These are phyloP conservation scores for Gallinago media DNA, from an alignment of 2,113 vertebrate genomes.

Conservation along the genomic window DNA sequence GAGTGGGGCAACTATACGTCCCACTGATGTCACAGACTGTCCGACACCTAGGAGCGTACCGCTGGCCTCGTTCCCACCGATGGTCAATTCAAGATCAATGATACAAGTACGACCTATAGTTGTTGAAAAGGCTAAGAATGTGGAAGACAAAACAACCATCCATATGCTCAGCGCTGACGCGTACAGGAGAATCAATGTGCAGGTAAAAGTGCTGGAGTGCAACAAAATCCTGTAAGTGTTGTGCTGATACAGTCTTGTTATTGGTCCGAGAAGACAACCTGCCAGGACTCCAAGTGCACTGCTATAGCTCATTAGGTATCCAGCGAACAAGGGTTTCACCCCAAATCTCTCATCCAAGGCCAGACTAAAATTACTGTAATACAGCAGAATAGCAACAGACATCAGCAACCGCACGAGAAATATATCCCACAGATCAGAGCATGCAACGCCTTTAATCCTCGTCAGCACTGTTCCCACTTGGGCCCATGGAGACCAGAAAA, in stretches of 20 bases:
- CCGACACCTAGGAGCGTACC: conserved; percentile 91
- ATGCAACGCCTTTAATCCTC: conserved; percentile 80
- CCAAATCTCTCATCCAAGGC: conserved; percentile 93
- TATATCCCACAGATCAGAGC: conserved; percentile 90
- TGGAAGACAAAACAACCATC: conserved; percentile 84
- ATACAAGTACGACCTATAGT: conserved; percentile 89
- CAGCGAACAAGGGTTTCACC: conserved; percentile 84
- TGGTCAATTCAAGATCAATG: conserved; percentile 88
- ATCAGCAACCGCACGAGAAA: conserved; percentile 91
- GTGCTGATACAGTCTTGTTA: conserved; percentile 84
- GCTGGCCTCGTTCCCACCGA: conserved; percentile 82
- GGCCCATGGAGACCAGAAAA: conserved; percentile 70
- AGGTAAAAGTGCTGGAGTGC: conserved; percentile 88
- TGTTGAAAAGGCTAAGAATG: conserved; percentile 91
- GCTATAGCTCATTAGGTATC: conserved; percentile 92
- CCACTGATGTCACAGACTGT: conserved; percentile 93
- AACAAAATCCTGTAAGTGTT: conserved; percentile 84
- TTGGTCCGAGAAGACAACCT: conserved; percentile 86
- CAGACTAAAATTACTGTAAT: conserved; percentile 93
- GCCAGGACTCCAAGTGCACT: conserved; percentile 89
- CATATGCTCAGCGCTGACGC: conserved; percentile 76
- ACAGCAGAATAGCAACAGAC: conserved; percentile 90
- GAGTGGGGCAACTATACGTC: conserved; percentile 87
- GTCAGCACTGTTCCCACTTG: conserved; percentile 77
- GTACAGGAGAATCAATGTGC: conserved; percentile 82